Evolutionary conservation across 2,888 invertebrate genomes (phyloP).

Genomic region (Melitaea athalia): DNA sequence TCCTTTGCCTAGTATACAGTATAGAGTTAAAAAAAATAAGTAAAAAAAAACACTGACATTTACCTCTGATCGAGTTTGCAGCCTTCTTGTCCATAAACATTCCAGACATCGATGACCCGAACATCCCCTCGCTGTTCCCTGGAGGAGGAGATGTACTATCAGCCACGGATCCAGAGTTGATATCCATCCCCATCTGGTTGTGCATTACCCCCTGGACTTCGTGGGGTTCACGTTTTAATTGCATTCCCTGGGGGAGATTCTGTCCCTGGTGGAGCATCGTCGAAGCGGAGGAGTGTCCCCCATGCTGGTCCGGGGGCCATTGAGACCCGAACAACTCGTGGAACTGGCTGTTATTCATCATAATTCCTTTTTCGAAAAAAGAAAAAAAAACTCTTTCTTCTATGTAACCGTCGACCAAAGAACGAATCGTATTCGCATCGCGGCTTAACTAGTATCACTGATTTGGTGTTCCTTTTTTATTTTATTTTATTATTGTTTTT

Average conservation of each 20-base stretch:
- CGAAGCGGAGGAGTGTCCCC: slow-evolving; percentile 73
- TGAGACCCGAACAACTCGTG: slow-evolving; percentile 78
- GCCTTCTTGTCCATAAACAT: slow-evolving; percentile 83
- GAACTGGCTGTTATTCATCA: slow-evolving; percentile 76
- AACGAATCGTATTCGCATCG: slow-evolving; percentile 76
- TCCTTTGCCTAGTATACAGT: background rate
- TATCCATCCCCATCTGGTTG: slow-evolving; percentile 68
- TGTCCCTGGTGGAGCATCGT: slow-evolving; percentile 72
- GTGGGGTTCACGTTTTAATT: slow-evolving; percentile 70
- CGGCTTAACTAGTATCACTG: slow-evolving; percentile 67
- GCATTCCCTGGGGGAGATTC: slow-evolving; percentile 61
- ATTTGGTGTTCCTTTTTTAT: slow-evolving; percentile 41
- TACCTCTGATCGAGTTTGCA: slow-evolving; percentile 87
- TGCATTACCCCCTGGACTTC: slow-evolving; percentile 65
- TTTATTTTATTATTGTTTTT: slow-evolving; percentile 29
- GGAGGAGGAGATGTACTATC: slow-evolving; percentile 85
- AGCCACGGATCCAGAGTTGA: slow-evolving; percentile 72
- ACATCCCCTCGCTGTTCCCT: slow-evolving; percentile 72
- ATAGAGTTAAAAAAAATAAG: slow-evolving; percentile 14
- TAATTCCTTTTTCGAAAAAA: slow-evolving; percentile 46
- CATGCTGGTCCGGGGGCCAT: slow-evolving; percentile 79
- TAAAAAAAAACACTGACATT: slow-evolving; percentile 37
- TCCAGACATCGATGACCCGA: slow-evolving; percentile 70
- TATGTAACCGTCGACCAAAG: slow-evolving; percentile 63
- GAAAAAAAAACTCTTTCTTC: slow-evolving; percentile 43